Percentiles rank a stretch among this genome's conserved stretches.
Evolutionary conservation across 2,113 vertebrate genomes (phyloP).

Genomic region (Tragelaphus imberbis): DNA sequence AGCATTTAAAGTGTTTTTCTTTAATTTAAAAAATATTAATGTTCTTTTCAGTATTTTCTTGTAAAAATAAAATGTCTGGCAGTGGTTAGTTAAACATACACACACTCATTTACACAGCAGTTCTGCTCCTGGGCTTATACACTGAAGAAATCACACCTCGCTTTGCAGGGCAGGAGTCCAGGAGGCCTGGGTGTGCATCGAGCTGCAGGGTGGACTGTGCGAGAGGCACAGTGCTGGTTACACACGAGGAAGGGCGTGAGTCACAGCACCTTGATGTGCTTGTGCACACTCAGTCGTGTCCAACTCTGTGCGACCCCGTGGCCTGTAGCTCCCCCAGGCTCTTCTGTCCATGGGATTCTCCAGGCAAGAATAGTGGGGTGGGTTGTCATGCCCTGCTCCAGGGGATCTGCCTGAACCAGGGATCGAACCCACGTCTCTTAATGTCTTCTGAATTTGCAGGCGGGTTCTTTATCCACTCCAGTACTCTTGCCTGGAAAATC

Average conservation of each 20-base stretch:
- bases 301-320: not conserved
- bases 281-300: not conserved
- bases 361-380: not conserved
- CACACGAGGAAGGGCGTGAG: not conserved
- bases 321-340: not conserved
- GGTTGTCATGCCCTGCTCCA: not conserved
- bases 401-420: not conserved
- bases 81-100: not conserved
- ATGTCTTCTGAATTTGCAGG: not conserved
- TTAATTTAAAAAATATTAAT: conserved; percentile 44
- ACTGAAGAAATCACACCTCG: not conserved
- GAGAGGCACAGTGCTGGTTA: not conserved
- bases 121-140: not conserved
- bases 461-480: not conserved
- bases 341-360: not conserved
- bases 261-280: accelerated
- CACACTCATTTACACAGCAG: not conserved
- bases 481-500: no score
- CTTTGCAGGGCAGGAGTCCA: not conserved
- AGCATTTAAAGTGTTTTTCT: conserved; percentile 37
- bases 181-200: accelerated
- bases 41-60: conserved; percentile 6
- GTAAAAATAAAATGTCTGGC: conserved; percentile 40
- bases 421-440: not conserved
- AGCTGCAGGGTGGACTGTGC: not conserved